Percentiles rank a stretch among this genome's conserved stretches.
phyloP scores from a whole-genome alignment of 2,888 invertebrate species.

The Zygaena filipendulae region DNA sequence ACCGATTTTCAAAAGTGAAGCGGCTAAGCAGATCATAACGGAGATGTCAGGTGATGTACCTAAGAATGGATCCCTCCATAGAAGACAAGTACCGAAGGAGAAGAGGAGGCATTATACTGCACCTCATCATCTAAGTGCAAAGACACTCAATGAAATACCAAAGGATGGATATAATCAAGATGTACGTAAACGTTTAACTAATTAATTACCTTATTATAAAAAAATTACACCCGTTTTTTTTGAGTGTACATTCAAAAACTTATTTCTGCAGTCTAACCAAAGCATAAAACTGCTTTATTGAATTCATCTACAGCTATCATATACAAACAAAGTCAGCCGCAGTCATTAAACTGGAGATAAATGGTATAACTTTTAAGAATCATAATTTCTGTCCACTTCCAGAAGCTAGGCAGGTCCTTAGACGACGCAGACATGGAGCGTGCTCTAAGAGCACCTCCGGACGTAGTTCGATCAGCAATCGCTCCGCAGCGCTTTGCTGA shows the following conservation, averaged over 20 bases:
- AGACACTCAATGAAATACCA: conserved; percentile 69
- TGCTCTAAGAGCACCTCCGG: conserved; percentile 83
- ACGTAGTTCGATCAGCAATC: conserved; percentile 87
- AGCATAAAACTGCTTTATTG: background rate
- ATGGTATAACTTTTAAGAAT: no score
- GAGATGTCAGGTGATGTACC: conserved; percentile 75
- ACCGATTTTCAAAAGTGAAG: conserved; percentile 87
- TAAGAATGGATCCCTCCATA: conserved; percentile 67
- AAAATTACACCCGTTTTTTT: no score
- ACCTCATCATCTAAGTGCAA: conserved; percentile 76
- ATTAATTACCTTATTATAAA: no score
- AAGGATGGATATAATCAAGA: conserved; percentile 52
- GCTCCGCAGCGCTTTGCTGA: conserved; percentile 74
- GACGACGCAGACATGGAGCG: conserved; percentile 91
- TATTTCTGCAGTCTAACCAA: no score
- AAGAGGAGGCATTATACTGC: conserved; percentile 90
- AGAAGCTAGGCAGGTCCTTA: conserved; percentile 72
- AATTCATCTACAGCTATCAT: no score
- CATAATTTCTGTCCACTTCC: no score
- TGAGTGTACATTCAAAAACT: no score
- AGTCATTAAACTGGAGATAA: no score
- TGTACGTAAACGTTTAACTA: no score
- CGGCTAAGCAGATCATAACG: conserved; percentile 86
- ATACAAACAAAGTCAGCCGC: no score
- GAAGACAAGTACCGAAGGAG: conserved; percentile 81